Evolutionary conservation across 2,888 invertebrate genomes (phyloP), one percentile per base, ranked within the genome.

Genomic region (Drosophila anceps): DNA sequence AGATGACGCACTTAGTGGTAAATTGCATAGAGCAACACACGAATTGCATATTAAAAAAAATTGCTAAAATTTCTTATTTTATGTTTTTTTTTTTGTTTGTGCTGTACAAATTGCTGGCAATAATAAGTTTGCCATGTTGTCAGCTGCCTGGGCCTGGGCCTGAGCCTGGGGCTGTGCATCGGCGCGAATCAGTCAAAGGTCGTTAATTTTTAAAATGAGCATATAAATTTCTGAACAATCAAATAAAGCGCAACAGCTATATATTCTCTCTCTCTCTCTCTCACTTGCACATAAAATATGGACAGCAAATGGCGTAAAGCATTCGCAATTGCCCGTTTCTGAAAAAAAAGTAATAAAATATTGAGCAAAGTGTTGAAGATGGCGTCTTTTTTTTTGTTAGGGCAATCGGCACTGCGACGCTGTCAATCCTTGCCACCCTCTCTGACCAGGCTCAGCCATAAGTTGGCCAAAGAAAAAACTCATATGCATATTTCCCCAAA

Each of bases 171-270:
- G 0, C 44, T 55, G 60, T 59, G 57, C 55, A 63, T 79, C 41
- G 12, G 62, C 12, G 67, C 62, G 77, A 77, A 90, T 82, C 83
- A 90, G 90, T 91, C 89, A 91, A 81, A 90, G 88, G 75, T 84
- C 91, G 88, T 91, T 90, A 91, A 90, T 82, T 90, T 84, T 76
- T 76, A 51, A 81, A 88, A 82, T 76, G 79, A 55, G 81, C 81
- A 50, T 77, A 81, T 82, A 82, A 79, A 81, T 84, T 84, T 79
- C 66, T 46, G 48, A 63, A 58, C 77, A 77, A 75, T 81, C 63
- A 81, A 80, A 73, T 66, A 76, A 69, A 76, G 48, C 65, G 53
- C 72, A 75, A 33, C 13, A 35, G 29, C 58, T 61, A 67, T 66
- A 51, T 67, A 66, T 66, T 39, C 33, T 10, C 9, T 24, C 48